Conservation (phyloP, 2,113 vertebrate species). For the Boulengeromyrus knoepffleri region DNA sequence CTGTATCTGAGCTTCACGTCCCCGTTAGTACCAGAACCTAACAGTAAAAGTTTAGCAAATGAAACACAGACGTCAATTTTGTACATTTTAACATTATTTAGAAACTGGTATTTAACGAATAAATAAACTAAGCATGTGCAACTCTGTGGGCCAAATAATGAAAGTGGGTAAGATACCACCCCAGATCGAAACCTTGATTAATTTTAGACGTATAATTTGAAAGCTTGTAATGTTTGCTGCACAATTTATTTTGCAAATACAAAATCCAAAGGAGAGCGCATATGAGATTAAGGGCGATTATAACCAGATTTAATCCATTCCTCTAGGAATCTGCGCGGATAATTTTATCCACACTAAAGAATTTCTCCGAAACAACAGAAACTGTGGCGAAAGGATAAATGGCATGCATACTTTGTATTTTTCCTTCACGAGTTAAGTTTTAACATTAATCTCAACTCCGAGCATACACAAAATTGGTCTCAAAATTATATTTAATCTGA, state of each 20-base stretch:
- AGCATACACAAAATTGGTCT: not conserved
- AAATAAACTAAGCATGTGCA: not conserved
- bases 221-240: not conserved
- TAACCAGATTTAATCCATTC: constrained; percentile 16
- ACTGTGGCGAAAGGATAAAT: not conserved
- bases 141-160: not conserved
- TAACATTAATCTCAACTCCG: not conserved
- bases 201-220: not conserved
- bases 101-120: not conserved
- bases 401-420: not conserved
- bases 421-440: not conserved
- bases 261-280: not conserved
- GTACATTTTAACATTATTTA: not conserved
- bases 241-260: not conserved
- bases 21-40: not conserved
- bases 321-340: not conserved
- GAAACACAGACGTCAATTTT: not conserved
- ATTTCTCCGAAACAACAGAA: not conserved
- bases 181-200: not conserved
- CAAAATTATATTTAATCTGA: not conserved
- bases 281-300: constrained; percentile 24
- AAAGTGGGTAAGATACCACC: not conserved
- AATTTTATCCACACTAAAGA: constrained; percentile 14
- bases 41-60: not conserved
- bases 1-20: not conserved